Base-by-base conservation (phyloP, 2,888 invertebrate species). In the Sipha maydis region DNA sequence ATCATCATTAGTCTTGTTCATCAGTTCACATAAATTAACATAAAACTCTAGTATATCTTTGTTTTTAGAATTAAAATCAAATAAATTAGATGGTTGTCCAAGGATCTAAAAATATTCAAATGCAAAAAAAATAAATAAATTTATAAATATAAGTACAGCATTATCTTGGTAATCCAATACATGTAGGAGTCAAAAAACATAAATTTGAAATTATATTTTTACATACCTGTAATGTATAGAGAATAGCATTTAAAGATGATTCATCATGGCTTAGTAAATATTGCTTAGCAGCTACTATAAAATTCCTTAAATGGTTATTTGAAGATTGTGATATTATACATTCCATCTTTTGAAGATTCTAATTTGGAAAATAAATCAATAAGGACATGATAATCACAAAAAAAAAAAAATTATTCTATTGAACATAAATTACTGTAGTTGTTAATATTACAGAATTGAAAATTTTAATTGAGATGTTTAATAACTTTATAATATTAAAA, bases 1-100 rank as follows among this genome's bases (percentile, higher is more conserved):
- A 7, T 88, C 61, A 21, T 75, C 76, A 76, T 88, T 75, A n/a
- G 17, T 41, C 41, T 48, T 75, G 0, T 31, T 75, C 88, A 88
- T 88, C 25, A 88, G 25, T 82, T 88, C 82, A 88, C 67, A 88
- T 71, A 88, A 82, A n/a, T 67, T 82, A 31, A 82, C 75, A 67
- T 19, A 88, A 82, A 88, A 88, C 25, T 88, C 67, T 61, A 75
- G 75, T 34, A 61, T 61, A n/a, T 76, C 28, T 31, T 28, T 41
- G 19, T 67, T 41, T 54, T 75, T 41, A 19, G 75, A 80, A 67
- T 76, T 31, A 14, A 76, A 75, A 61, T 76, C 7, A 82, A 76
- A 88, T 76, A 75, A 48, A 67, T 76, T 41, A 21, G 85, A 79
- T 48, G 78, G 21, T 25, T 88, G 88, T 61, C 82, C 88, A 34